Conservation (phyloP, 92 coral and sea anemone species). For the Metridium senile region DNA sequence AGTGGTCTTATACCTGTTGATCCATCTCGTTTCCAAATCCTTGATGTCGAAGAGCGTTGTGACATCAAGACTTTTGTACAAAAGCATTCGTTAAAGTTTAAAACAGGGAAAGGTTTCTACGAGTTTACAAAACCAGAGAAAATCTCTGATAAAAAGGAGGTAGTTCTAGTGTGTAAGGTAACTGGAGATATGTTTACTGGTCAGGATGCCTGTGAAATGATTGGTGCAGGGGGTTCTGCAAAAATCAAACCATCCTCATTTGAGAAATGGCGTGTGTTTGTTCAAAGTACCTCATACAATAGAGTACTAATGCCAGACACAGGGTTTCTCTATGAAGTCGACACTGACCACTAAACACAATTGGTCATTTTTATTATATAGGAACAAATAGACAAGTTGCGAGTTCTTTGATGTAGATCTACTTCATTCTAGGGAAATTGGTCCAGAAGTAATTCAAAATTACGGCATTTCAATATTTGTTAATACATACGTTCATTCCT, state of each 20-base stretch:
- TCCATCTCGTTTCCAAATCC: conserved; percentile 92
- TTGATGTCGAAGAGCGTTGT: conserved; percentile 89
- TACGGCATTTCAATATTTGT: no score
- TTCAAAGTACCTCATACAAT: conserved; percentile 97
- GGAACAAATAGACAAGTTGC: no score
- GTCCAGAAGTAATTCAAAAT: no score
- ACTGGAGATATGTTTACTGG: conserved; percentile 98
- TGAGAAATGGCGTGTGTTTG: conserved; percentile 97
- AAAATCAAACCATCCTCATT: conserved; percentile 79
- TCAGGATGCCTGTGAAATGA: conserved; percentile 87
- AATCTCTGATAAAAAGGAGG: conserved; percentile 94
- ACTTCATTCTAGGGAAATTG: no score
- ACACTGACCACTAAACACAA: conserved; percentile 66
- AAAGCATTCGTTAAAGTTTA: conserved; percentile 77
- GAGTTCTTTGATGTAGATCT: no score
- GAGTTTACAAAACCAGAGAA: conserved; percentile 98
- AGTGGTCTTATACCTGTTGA: conserved; percentile 71
- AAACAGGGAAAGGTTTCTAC: conserved; percentile 91
- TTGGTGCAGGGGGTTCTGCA: conserved; percentile 86
- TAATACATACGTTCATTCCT: no score
- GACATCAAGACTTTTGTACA: conserved; percentile 94
- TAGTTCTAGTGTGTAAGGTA: conserved; percentile 80
- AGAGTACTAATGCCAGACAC: conserved; percentile 91
- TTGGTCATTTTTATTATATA: no score
- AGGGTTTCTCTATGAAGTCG: conserved; percentile 94